These are phyloP conservation scores for Anastrepha ludens DNA, from an alignment of 1,140 invertebrate genomes.

Conservation along the genomic window DNA sequence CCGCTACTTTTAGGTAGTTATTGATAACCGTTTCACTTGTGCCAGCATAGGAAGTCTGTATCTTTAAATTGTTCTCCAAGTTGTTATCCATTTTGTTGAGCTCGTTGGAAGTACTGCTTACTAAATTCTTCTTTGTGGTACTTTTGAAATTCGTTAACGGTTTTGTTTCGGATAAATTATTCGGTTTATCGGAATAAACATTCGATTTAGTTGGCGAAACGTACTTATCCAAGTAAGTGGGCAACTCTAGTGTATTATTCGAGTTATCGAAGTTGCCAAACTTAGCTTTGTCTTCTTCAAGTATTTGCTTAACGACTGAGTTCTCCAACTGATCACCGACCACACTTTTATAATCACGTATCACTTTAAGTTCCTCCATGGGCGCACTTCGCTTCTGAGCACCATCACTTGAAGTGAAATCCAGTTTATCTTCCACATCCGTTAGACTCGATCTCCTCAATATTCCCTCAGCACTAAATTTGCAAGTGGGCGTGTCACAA, in stretches of 20 bases:
- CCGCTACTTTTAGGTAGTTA: constrained; percentile 67
- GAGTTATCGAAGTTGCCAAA: constrained; percentile 55
- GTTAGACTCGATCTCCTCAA: background rate
- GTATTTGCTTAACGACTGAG: constrained; percentile 56
- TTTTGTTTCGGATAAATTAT: constrained; percentile 68
- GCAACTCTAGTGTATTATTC: constrained; percentile 64
- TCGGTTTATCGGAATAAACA: constrained; percentile 62
- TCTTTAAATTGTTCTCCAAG: constrained; percentile 45
- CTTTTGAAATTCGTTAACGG: background rate
- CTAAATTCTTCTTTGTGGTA: constrained; percentile 61
- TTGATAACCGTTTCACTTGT: constrained; percentile 66
- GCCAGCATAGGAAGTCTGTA: background rate
- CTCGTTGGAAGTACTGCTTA: constrained; percentile 60
- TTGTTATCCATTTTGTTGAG: constrained; percentile 55
- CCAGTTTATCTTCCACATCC: background rate
- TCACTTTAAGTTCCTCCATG: constrained; percentile 64
- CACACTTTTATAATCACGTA: constrained; percentile 69
- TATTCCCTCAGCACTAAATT: background rate
- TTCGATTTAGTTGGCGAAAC: constrained; percentile 48
- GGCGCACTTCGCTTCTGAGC: background rate
- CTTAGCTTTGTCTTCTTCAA: constrained; percentile 51
- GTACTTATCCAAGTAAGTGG: constrained; percentile 67
- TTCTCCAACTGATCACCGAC: constrained; percentile 59
- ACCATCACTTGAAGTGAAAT: background rate
- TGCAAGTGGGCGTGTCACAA: constrained; percentile 66